A percentile compares a stretch with the other conserved stretches of the same genome.
phyloP scores from a whole-genome alignment of 2,888 invertebrate genomes.

The Terebella lapidaria region DNA sequence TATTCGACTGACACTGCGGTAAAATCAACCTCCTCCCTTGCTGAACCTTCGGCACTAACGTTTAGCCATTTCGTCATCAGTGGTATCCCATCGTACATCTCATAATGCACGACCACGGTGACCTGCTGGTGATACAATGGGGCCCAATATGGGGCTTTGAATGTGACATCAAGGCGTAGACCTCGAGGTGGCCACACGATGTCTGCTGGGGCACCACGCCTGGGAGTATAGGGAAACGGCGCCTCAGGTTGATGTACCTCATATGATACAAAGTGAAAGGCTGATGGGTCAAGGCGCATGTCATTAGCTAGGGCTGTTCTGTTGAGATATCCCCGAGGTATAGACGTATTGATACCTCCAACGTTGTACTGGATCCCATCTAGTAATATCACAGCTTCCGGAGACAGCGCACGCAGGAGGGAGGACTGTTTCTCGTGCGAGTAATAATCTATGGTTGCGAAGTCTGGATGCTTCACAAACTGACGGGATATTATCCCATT shows the following conservation, averaged over 20 bases:
- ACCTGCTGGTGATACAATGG: conserved; percentile 18
- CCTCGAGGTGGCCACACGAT: conserved; percentile 25
- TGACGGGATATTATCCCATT: conserved; percentile 21
- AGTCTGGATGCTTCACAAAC: conserved; percentile 19
- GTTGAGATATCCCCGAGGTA: conserved; percentile 23
- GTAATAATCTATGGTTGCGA: conserved; percentile 22
- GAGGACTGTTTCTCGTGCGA: conserved; percentile 15
- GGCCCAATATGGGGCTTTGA: conserved; percentile 17
- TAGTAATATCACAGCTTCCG: conserved; percentile 18
- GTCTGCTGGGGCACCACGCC: conserved; percentile 19
- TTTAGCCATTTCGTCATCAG: conserved; percentile 24
- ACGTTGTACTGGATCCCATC: conserved; percentile 21
- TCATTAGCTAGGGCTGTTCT: conserved; percentile 16
- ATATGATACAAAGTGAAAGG: conserved; percentile 20
- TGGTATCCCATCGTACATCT: conserved; percentile 27
- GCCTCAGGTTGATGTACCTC: conserved; percentile 10
- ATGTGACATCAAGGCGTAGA: conserved; percentile 14
- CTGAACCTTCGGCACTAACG: conserved; percentile 1
- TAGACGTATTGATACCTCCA: conserved; percentile 15
- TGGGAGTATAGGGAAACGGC: conserved; percentile 22
- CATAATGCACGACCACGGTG: conserved; percentile 22
- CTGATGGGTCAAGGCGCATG: conserved; percentile 9
- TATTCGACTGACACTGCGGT: conserved; percentile 18
- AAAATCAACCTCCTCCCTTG: conserved; percentile 9
- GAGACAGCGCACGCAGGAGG: conserved; percentile 18